Percentiles rank a stretch among this genome's conserved stretches.
These are phyloP conservation scores for Brachionus plicatilis DNA, from an alignment of 1,140 invertebrate species.

Conservation along the genomic window DNA sequence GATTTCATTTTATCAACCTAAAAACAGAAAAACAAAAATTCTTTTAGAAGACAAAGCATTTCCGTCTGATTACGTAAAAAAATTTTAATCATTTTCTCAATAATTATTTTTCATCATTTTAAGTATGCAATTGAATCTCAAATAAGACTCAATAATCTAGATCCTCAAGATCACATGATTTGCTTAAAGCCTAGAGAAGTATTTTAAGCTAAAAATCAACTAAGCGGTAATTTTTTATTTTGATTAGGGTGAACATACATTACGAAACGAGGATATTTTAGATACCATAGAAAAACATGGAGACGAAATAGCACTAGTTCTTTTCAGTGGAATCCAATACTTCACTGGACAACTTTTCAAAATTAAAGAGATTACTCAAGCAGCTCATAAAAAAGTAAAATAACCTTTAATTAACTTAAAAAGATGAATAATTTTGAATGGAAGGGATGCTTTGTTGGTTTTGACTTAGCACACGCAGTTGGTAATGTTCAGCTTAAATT, in stretches of 20 bases:
- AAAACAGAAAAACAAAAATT: constrained; percentile 59
- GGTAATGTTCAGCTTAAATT: constrained; percentile 62
- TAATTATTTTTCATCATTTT: constrained; percentile 34
- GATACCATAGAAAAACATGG: constrained; percentile 59
- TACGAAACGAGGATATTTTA: constrained; percentile 58
- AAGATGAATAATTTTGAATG: neutral
- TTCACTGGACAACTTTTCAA: constrained; percentile 65
- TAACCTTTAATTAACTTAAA: neutral
- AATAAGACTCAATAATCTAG: constrained; percentile 58
- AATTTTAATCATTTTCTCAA: neutral
- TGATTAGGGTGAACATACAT: constrained; percentile 20
- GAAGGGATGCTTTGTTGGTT: constrained; percentile 62
- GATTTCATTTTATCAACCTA: constrained; percentile 62
- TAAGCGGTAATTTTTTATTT: neutral
- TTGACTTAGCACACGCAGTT: constrained; percentile 63
- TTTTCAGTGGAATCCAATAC: constrained; percentile 62
- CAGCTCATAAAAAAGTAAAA: constrained; percentile 55
- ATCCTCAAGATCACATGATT: constrained; percentile 58
- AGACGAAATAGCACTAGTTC: constrained; percentile 60
- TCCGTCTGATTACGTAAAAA: constrained; percentile 57
- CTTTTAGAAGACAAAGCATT: constrained; percentile 62
- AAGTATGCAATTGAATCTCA: constrained; percentile 63
- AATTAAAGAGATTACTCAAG: constrained; percentile 59
- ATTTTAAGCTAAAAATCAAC: neutral
- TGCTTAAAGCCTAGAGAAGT: constrained; percentile 57